Evolutionary conservation across 2,888 invertebrate genomes (phyloP), one percentile per base, ranked within the genome.

Genomic region (Pterostichus madidus): DNA sequence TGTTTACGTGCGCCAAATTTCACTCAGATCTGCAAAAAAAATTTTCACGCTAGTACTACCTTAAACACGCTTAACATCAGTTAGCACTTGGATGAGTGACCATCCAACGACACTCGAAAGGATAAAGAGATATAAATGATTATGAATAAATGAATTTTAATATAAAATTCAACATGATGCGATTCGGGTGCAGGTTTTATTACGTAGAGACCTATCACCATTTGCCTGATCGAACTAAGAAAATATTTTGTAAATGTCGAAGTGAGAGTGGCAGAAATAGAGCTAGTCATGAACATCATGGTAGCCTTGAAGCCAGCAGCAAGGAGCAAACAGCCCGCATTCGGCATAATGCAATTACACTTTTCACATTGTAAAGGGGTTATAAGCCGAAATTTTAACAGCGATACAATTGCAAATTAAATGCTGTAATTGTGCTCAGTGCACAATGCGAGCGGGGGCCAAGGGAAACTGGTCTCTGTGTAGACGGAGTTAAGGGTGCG

Each of bases 321-420:
- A 75, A 53, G 53, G 31, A 76, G 56, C 53, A 76, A 39, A 76
- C 75, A 75, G 32, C 75, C 75, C 80, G 80, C 80, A 80, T 80
- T 64, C 80, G 59, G 35, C 84, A 77, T 85, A 86, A 85, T 85
- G 81, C 84, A 84, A 85, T 86, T 85, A 86, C 84, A 84, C 84
- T 80, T 85, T 84, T 84, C 82, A 77, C 64, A 77, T 85, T 85
- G 84, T 79, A 84, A 84, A 83, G 86, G 86, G 86, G 86, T 84
- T 85, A 85, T 87, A 87, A 87, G 85, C 87, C 86, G 85, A 86
- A 86, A 87, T 86, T 87, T 87, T 86, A 87, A 87, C 87, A 86
- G 86, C 86, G 84, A 84, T 85, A 86, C 86, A 86, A 87, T 87
- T 85, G 86, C 85, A 86, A 86, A 86, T 87, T 86, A 87, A 87